Conservation (phyloP, 2,797 vertebrate genomes). For the Xenentodon cancila region DNA sequence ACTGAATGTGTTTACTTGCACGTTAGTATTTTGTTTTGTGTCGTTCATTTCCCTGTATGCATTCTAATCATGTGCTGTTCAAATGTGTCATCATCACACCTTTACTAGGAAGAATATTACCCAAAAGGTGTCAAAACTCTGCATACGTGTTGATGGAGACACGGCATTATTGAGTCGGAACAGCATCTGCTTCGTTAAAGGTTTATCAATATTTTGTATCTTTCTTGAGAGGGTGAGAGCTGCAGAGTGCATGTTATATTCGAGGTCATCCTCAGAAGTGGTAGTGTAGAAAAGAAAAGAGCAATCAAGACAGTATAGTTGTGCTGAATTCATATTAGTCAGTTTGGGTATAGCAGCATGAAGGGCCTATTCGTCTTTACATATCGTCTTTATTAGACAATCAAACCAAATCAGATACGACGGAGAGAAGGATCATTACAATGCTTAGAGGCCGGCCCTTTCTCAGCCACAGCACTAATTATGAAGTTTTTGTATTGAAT, state of each 20-base stretch:
- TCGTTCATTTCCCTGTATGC: too few relatives aligned
- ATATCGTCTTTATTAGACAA: slow-evolving; percentile 62
- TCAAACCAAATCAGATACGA: slow-evolving; percentile 56
- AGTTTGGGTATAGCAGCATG: slow-evolving; percentile 39
- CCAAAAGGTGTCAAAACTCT: too few relatives aligned
- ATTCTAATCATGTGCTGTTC: too few relatives aligned
- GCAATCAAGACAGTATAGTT: slow-evolving; percentile 13
- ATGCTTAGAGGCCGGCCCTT: slow-evolving; percentile 40
- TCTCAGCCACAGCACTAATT: slow-evolving; percentile 40
- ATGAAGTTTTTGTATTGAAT: slow-evolving; percentile 56
- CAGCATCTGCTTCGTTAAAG: not conserved
- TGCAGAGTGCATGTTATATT: not conserved
- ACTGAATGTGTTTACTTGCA: too few relatives aligned
- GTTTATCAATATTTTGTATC: not conserved
- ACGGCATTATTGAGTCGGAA: not conserved
- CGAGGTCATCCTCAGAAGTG: not conserved
- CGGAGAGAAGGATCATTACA: slow-evolving; percentile 48
- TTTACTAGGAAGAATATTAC: too few relatives aligned
- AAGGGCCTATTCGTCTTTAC: slow-evolving; percentile 47
- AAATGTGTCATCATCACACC: too few relatives aligned
- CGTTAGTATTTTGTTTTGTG: too few relatives aligned
- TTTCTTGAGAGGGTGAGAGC: too few relatives aligned
- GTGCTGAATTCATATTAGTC: not conserved
- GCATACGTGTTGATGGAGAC: not conserved
- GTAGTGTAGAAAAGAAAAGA: slow-evolving; percentile 26